Evolutionary conservation across 2,113 vertebrate genomes (phyloP).

Genomic region (Fregata magnificens): DNA sequence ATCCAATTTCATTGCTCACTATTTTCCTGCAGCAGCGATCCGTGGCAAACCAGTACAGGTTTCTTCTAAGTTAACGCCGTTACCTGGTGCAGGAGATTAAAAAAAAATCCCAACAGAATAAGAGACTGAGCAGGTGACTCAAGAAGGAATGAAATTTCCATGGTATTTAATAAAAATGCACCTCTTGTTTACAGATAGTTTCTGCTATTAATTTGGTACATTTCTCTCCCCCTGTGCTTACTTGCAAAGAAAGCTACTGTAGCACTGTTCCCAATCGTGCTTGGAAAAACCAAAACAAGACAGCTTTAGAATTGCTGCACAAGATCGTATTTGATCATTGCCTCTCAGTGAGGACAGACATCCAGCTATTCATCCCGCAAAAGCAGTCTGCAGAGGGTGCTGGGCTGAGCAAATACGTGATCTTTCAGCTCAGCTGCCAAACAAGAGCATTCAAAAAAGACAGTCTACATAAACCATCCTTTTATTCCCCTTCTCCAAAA

Average conservation of each 20-base stretch:
- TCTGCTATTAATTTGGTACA: neutral
- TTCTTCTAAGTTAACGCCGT: neutral
- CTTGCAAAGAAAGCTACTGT: neutral
- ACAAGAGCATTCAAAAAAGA: neutral
- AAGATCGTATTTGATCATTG: neutral
- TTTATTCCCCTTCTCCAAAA: neutral
- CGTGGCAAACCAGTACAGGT: neutral
- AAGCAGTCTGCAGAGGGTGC: neutral
- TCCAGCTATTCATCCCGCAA: neutral
- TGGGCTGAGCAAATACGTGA: neutral
- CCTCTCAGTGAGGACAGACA: neutral
- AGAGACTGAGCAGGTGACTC: neutral
- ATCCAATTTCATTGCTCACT: neutral
- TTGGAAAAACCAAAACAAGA: neutral
- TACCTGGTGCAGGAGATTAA: neutral
- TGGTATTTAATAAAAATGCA: fast-evolving
- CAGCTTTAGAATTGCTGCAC: neutral
- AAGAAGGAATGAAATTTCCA: neutral
- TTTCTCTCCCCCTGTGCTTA: neutral
- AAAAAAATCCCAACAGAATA: neutral
- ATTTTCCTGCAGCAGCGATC: neutral
- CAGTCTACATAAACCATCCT: neutral
- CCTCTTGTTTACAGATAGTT: neutral
- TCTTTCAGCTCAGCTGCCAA: neutral
- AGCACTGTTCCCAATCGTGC: neutral